Conservation (phyloP, 2,113 vertebrate genomes). For the Sphaerodactylus townsendi region DNA sequence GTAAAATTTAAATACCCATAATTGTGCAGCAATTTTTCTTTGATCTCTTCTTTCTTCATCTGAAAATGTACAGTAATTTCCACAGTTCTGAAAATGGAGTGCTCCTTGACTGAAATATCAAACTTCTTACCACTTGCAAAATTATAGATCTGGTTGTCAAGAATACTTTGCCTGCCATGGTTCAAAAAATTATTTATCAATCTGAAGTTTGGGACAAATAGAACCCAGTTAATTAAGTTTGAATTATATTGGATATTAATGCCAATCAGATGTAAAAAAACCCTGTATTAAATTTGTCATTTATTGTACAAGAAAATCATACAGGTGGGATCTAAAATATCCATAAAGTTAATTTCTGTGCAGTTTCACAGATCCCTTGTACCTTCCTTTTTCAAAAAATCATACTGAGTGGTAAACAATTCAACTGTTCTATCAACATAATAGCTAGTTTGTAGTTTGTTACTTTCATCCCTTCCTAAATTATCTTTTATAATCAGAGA, state of each 20-base stretch:
- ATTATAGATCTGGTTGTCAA: background rate
- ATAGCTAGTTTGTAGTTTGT: too few species aligned
- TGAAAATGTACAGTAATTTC: background rate
- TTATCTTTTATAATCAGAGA: too few species aligned
- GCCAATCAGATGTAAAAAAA: background rate
- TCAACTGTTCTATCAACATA: background rate
- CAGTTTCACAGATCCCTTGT: background rate
- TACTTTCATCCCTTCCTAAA: too few species aligned
- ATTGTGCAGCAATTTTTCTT: background rate
- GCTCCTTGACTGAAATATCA: background rate
- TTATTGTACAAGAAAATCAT: background rate
- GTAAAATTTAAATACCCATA: background rate
- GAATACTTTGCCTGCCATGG: background rate
- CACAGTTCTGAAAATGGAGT: background rate
- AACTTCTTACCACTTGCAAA: background rate
- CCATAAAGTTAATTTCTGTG: too few species aligned
- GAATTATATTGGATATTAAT: background rate
- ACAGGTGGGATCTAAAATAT: background rate
- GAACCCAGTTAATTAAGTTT: background rate
- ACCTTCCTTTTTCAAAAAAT: background rate
- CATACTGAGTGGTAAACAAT: background rate
- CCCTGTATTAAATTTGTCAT: background rate
- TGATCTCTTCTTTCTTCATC: background rate
- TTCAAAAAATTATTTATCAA: background rate
- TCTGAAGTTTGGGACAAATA: background rate